These are phyloP conservation scores for Calameuta filiformis DNA, from an alignment of 2,888 invertebrate species.

Conservation along the genomic window DNA sequence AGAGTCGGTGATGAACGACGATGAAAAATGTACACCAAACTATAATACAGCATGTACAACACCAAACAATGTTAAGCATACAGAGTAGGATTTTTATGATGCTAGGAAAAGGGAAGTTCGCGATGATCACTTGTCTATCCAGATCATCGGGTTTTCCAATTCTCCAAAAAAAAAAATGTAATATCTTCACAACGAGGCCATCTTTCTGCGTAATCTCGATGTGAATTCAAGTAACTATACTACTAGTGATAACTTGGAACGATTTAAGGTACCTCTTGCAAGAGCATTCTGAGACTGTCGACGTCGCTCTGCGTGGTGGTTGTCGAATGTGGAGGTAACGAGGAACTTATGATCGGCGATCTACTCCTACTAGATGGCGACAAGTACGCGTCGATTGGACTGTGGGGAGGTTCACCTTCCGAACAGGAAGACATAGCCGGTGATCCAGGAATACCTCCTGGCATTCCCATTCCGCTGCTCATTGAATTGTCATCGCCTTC, in stretches of 20 bases:
- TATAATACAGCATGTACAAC: slow-evolving; percentile 29
- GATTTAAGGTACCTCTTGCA: slow-evolving; percentile 77
- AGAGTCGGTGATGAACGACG: background rate
- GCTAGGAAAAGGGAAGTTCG: background rate
- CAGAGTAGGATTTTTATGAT: background rate
- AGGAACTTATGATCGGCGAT: slow-evolving; percentile 61
- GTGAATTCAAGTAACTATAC: slow-evolving; percentile 9
- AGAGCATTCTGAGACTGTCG: slow-evolving; percentile 77
- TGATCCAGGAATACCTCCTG: slow-evolving; percentile 53
- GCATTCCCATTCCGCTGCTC: slow-evolving; percentile 36
- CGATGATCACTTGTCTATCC: background rate
- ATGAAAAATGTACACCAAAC: slow-evolving; percentile 17
- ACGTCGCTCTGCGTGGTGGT: slow-evolving; percentile 71
- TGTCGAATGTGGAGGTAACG: slow-evolving; percentile 65
- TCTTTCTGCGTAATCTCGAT: background rate
- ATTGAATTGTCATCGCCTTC: slow-evolving; percentile 47
- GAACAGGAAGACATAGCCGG: slow-evolving; percentile 62
- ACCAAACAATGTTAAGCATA: slow-evolving; percentile 14
- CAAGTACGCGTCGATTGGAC: slow-evolving; percentile 58
- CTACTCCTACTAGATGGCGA: slow-evolving; percentile 57
- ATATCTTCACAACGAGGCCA: background rate
- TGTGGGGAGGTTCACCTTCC: slow-evolving; percentile 59
- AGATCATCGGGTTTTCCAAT: background rate
- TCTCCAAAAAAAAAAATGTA: background rate
- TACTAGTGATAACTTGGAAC: background rate